Evolutionary conservation across 2,888 invertebrate genomes (phyloP), one percentile per base, ranked within the genome.

Genomic region (Blomia tropicalis): DNA sequence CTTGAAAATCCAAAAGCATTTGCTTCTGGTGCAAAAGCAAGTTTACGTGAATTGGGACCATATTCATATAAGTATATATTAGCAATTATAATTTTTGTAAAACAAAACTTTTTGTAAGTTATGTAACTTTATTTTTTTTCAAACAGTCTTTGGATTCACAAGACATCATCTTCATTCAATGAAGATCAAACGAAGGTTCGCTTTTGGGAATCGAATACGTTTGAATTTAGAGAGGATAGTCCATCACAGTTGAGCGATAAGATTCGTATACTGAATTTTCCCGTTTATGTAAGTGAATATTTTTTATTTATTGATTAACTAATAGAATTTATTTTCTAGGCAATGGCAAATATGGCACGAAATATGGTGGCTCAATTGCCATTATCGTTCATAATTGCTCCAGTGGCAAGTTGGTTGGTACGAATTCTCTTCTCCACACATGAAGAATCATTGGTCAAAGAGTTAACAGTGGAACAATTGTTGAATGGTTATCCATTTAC

Each of bases 1-100:
- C 69, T 72, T 43, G 69, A 69, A 27, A 73, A 73, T 65, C 72
- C 71, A 11, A 69, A 70, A 44, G 71, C 71, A 59, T 69, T 72
- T 22, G 64, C 70, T 58, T 63, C 64, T n/a, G 71, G 72, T 4
- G 64, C 66, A 27, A 68, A 65, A 32, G 71, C 72, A 1, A 65
- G 64, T 56, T 66, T 73, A 2, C 60, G 66, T 53, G 67, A 66
- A 44, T 66, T 66, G 17, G 73, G 73, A 4, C 73, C 73, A 1
- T 73, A 71, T 63, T 68, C 68, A 23, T 73, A 71, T 63, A 58
- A 70, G 67, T 67, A 61, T 60, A 64, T 43, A 11, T 4, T 51
- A 19, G 61, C 41, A 31, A n/a, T 4, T 14, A 23, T 47, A 29
- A 19, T 59, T 43, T 59, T 59, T 59, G 43, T 19, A 43, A 22